These are phyloP conservation scores for Cheumatopsyche charites DNA, from an alignment of 1,140 invertebrate genomes.

Conservation along the genomic window DNA sequence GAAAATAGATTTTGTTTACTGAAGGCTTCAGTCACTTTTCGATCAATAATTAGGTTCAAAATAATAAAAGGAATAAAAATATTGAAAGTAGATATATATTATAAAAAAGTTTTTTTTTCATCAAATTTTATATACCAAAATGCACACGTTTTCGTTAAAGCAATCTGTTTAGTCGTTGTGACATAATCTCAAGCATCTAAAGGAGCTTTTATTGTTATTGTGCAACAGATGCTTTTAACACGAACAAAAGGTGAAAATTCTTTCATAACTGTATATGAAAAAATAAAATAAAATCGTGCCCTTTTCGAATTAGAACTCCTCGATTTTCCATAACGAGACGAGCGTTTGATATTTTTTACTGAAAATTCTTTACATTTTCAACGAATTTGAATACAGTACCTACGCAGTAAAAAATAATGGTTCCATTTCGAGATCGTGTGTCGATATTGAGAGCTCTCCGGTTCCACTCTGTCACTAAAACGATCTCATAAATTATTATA, in stretches of 20 bases:
- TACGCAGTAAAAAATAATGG: conserved; percentile 7
- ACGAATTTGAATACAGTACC: conserved; percentile 12
- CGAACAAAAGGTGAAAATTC: not conserved
- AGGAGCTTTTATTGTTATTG: conserved; percentile 17
- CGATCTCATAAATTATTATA: conserved; percentile 38
- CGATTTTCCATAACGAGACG: not conserved
- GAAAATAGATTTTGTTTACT: conserved; percentile 16
- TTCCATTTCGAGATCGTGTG: conserved; percentile 4
- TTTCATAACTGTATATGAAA: no score
- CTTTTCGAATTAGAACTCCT: no score
- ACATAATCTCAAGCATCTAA: conserved; percentile 9
- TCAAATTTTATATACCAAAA: no score
- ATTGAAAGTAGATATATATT: no score
- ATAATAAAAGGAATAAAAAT: no score
- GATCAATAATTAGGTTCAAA: no score
- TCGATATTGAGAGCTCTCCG: conserved; percentile 19
- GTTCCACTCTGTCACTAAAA: conserved; percentile 24
- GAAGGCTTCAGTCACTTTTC: no score
- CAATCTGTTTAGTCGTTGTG: not conserved
- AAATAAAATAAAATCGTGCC: no score
- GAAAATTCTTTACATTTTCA: not conserved
- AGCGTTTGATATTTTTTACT: not conserved
- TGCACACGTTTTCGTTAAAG: no score
- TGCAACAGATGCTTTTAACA: conserved; percentile 5
- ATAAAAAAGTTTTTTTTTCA: no score